Percentiles rank a stretch among this genome's conserved stretches.
These are phyloP conservation scores for Macaria liturata DNA, from an alignment of 2,888 invertebrate genomes.

Conservation along the genomic window DNA sequence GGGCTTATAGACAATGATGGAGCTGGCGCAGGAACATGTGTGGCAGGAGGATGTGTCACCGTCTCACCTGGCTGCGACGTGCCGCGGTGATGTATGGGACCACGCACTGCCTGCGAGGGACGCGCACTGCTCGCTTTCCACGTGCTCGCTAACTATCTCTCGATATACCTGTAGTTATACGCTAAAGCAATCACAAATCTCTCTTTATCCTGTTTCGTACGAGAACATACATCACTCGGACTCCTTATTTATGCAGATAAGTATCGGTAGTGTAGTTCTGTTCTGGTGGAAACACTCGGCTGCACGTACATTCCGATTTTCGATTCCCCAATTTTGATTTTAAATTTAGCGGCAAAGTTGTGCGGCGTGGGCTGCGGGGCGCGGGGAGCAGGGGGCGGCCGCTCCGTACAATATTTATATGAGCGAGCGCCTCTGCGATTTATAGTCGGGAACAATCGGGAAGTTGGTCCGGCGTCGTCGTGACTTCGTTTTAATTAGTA, in stretches of 20 bases:
- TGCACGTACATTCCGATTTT: slow-evolving; percentile 40
- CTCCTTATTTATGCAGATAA: slow-evolving; percentile 54
- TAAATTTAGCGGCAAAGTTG: slow-evolving; percentile 78
- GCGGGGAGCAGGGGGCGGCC: slow-evolving; percentile 26
- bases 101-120: too few species aligned
- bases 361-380: slow-evolving; percentile 35
- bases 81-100: too few species aligned
- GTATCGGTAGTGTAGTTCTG: slow-evolving; percentile 40
- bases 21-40: too few species aligned
- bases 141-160: too few species aligned
- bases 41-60: too few species aligned
- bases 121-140: too few species aligned
- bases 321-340: slow-evolving; percentile 68
- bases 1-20: too few species aligned
- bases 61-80: too few species aligned
- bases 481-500: slow-evolving; percentile 84
- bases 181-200: too few species aligned
- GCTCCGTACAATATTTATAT: slow-evolving; percentile 75
- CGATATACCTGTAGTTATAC: too few species aligned
- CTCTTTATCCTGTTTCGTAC: too few species aligned
- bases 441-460: slow-evolving; percentile 77
- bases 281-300: slow-evolving; percentile 33
- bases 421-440: slow-evolving; percentile 67
- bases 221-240: slow-evolving; percentile 11
- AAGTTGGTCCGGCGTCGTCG: slow-evolving; percentile 76